phyloP scores from a whole-genome alignment of 2,113 vertebrate species.

The Elephas maximus region DNA sequence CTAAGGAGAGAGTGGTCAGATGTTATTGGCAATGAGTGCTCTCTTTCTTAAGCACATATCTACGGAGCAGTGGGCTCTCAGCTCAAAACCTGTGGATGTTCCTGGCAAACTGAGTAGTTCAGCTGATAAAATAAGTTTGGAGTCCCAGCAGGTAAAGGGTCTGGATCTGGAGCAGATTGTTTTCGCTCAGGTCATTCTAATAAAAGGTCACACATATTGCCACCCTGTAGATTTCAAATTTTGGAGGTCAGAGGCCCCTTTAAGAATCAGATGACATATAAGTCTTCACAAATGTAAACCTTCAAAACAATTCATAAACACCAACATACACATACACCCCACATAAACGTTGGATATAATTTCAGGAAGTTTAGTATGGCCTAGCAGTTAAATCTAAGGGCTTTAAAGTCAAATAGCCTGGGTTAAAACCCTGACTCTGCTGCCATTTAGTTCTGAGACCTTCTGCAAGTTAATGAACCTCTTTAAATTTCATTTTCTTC shows the following conservation, averaged over 20 bases:
- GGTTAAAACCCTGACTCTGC: not conserved
- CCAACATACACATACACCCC: not conserved
- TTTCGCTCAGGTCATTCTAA: not conserved
- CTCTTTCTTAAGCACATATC: not conserved
- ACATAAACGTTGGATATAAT: not conserved
- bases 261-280: not conserved
- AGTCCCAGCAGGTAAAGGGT: not conserved
- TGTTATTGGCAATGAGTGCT: not conserved
- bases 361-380: not conserved
- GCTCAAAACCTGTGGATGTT: not conserved
- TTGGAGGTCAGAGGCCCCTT: not conserved
- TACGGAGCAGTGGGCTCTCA: not conserved
- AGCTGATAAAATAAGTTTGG: not conserved
- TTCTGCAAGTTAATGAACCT: not conserved
- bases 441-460: not conserved
- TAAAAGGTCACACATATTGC: not conserved
- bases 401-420: not conserved
- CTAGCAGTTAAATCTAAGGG: not conserved
- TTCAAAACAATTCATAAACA: not conserved
- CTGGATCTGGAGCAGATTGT: not conserved
- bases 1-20: not conserved
- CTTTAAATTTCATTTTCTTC: slow-evolving; percentile 6
- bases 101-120: not conserved
- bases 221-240: not conserved
- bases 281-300: slow-evolving; percentile 6